Evolutionary conservation across 2,888 invertebrate genomes (phyloP), one percentile per base, ranked within the genome.

Genomic region (Cartodere bifasciata): DNA sequence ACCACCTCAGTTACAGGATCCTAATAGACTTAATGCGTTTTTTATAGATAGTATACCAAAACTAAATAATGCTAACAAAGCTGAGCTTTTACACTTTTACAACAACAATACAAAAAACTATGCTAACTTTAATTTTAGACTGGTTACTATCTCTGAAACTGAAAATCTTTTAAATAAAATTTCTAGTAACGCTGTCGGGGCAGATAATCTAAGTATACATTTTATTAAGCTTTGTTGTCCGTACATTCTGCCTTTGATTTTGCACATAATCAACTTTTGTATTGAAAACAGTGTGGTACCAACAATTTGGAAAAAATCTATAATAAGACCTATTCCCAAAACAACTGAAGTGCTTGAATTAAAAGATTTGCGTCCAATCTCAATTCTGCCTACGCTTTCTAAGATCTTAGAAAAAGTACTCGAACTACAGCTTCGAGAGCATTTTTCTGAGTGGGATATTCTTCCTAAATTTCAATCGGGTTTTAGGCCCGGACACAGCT

Each of bases 401-500:
- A 27, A 27, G 11, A 16, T 27, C 7, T 11, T 27, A 3, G 27
- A 27, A n/a, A 27, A 16, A 10, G 13, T 26, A 11, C 15, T 26
- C 6, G 26, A 26, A 5, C 10, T 4, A 3, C 26, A 26, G 17
- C 14, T 24, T 6, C 24, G 14, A 10, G 11, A 24, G 5, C 17
- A 26, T 9, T 12, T 26, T 15, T 16, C 16, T 26, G 4, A 4
- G 10, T 17, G 20, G 12, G n/a, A 16, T 2, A 26, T 27, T 5
- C 12, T 27, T 9, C 27, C 27, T 3, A 3, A 9, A n/a, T n/a
- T n/a, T n/a, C n/a, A n/a, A n/a, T n/a, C n/a, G n/a, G n/a, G n/a
- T n/a, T n/a, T n/a, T n/a, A n/a, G n/a, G n/a, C n/a, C n/a, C n/a
- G n/a, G n/a, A n/a, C n/a, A n/a, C n/a, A n/a, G n/a, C n/a, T n/a